Conservation (phyloP, 2,888 invertebrate genomes). For the Helleia helle region DNA sequence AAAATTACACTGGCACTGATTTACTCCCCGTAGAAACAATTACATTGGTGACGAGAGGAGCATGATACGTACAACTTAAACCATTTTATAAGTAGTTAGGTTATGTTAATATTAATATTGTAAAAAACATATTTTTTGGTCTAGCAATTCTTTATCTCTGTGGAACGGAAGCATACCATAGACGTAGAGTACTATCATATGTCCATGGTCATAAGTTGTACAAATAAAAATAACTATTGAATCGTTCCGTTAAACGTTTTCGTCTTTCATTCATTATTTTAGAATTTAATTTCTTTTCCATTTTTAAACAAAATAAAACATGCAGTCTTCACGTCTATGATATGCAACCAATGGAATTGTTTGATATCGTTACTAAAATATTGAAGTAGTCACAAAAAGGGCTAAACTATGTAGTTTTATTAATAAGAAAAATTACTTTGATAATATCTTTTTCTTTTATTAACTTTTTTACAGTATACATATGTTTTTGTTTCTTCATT, state of each 20-base stretch:
- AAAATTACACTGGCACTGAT: slow-evolving; percentile 20
- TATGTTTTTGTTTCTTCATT: too few species aligned
- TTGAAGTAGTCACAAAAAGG: too few species aligned
- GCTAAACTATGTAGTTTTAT: too few species aligned
- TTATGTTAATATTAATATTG: not conserved
- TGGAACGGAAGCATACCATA: not conserved
- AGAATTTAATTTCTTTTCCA: not conserved
- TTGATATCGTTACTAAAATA: not conserved
- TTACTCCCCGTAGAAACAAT: not conserved
- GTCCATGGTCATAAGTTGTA: too few species aligned
- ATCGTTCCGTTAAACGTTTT: too few species aligned
- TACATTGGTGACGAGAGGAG: slow-evolving; percentile 1
- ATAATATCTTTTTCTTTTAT: too few species aligned
- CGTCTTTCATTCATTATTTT: too few species aligned
- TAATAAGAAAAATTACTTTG: too few species aligned
- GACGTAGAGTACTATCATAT: too few species aligned
- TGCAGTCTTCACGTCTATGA: not conserved
- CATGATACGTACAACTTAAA: not conserved
- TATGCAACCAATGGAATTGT: not conserved
- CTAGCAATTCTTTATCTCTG: not conserved
- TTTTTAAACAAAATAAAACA: not conserved
- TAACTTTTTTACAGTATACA: too few species aligned
- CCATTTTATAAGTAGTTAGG: not conserved
- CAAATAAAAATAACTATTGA: too few species aligned
- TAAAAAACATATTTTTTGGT: not conserved